Percentiles rank a stretch among this genome's conserved stretches.
Evolutionary conservation across 2,113 vertebrate species (phyloP).

Genomic region (Rhinolophus sinicus): DNA sequence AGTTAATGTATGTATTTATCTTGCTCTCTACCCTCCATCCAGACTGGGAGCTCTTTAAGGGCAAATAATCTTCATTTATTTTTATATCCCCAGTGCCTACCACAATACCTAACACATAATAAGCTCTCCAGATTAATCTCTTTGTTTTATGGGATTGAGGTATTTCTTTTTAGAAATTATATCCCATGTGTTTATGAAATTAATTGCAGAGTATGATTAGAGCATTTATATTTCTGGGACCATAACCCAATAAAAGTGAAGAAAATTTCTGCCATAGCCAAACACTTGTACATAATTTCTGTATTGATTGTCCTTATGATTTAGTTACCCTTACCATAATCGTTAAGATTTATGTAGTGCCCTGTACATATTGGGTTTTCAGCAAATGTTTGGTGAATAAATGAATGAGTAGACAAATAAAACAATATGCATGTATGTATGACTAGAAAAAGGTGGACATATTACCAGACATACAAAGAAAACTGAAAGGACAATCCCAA

Average conservation of each 20-base stretch:
- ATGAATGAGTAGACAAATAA: background rate
- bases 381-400: background rate
- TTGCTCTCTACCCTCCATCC: background rate
- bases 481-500: background rate
- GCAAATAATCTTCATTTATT: conserved; percentile 32
- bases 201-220: background rate
- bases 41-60: background rate
- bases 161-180: conserved; percentile 44
- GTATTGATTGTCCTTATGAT: background rate
- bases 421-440: background rate
- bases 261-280: background rate
- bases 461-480: background rate
- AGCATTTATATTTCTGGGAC: background rate
- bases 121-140: background rate
- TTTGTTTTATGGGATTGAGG: background rate
- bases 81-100: background rate
- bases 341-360: background rate
- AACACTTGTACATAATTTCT: background rate
- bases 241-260: background rate
- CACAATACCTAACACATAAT: background rate
- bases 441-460: background rate
- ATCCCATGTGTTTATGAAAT: conserved; percentile 9
- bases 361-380: background rate
- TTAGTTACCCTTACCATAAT: background rate
- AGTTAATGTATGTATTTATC: background rate